Evolutionary conservation across 2,113 vertebrate species (phyloP).

Genomic region (Trogon melanurus): DNA sequence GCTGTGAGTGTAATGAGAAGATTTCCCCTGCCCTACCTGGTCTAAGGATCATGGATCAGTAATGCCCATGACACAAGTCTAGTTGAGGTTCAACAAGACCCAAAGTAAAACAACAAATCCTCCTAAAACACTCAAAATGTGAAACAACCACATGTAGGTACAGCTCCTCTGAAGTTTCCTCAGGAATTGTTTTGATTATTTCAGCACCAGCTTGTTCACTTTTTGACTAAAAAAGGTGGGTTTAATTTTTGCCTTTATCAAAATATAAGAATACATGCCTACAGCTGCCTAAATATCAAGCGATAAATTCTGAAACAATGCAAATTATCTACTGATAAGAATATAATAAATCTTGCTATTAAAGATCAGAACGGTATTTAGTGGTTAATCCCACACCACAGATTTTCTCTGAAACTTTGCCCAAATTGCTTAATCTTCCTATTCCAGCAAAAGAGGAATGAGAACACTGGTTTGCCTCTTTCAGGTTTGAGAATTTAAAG

Average conservation of each 20-base stretch:
- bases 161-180: background rate
- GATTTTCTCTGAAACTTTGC: background rate
- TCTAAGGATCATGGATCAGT: background rate
- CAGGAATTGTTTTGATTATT: background rate
- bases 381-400: background rate
- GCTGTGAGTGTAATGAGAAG: background rate
- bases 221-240: background rate
- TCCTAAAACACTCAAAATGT: background rate
- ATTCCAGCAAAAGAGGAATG: background rate
- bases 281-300: background rate
- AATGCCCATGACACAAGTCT: background rate
- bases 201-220: background rate
- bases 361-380: background rate
- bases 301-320: background rate
- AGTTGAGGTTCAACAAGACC: background rate
- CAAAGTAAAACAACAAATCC: background rate
- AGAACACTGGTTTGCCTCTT: background rate
- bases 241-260: background rate
- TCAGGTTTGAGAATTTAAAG: background rate
- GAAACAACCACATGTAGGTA: background rate
- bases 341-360: rapidly evolving
- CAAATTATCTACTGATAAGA: background rate
- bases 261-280: background rate
- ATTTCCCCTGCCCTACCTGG: background rate
- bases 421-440: background rate